Conservation (phyloP, 2,888 invertebrate species). For the Phengaris arion region DNA sequence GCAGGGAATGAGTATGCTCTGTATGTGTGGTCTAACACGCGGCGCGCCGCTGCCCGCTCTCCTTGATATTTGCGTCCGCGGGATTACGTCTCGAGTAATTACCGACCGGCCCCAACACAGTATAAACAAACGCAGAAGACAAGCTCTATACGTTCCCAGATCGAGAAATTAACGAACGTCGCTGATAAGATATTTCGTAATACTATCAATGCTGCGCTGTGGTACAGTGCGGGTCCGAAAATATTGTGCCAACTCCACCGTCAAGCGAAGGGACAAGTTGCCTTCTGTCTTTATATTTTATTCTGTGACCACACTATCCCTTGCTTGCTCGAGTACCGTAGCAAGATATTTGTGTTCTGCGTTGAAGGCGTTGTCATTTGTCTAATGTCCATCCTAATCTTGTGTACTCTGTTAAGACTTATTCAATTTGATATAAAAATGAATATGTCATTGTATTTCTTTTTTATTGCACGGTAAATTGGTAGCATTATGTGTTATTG, state of each 20-base stretch:
- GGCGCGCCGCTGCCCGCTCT: not conserved
- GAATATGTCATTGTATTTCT: no score
- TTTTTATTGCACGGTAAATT: no score
- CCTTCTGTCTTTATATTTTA: conserved; percentile 7
- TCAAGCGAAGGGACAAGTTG: not conserved
- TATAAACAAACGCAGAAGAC: not conserved
- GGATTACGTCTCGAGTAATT: conserved; percentile 1
- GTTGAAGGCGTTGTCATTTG: not conserved
- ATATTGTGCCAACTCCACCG: no score
- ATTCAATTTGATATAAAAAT: no score
- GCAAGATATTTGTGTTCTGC: not conserved
- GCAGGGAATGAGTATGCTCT: not conserved
- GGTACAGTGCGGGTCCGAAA: not conserved
- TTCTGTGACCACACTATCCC: not conserved
- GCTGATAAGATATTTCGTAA: not conserved
- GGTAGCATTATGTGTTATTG: no score
- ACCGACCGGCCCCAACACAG: not conserved
- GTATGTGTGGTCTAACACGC: conserved; percentile 14
- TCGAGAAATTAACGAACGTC: no score
- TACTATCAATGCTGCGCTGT: not conserved
- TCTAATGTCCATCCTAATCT: not conserved
- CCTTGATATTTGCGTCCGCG: conserved; percentile 17
- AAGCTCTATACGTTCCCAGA: not conserved
- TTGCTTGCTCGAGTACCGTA: conserved; percentile 2
- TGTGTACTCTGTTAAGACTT: not conserved